Percentiles rank a stretch among this genome's conserved stretches.
Evolutionary conservation across 2,113 vertebrate genomes (phyloP).

Genomic region (Psammodynastes pulverulentus): DNA sequence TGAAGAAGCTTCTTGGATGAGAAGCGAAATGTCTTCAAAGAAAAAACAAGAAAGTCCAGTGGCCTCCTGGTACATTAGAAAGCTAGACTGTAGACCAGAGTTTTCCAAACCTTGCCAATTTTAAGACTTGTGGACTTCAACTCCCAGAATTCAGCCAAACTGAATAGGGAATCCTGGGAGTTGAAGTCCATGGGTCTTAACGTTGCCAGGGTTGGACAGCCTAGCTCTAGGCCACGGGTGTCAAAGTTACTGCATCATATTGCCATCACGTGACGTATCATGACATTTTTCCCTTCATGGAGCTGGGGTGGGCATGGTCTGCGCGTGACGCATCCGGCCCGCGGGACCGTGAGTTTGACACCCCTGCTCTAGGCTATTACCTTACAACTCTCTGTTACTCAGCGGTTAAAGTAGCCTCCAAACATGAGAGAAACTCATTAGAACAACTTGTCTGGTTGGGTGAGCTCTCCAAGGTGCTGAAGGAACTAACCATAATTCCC

Average conservation of each 20-base stretch:
- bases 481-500: neutral
- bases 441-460: neutral
- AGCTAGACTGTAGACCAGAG: no score
- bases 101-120: no score
- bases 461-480: neutral
- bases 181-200: neutral
- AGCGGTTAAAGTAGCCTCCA: neutral
- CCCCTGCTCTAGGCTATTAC: neutral
- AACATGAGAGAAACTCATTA: neutral
- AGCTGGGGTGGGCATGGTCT: no score
- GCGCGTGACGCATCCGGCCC: no score
- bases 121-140: neutral
- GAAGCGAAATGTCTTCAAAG: no score
- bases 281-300: no score
- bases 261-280: no score
- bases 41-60: no score
- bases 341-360: accelerated
- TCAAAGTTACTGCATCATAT: neutral
- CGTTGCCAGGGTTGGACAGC: no score
- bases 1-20: no score
- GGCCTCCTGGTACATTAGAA: no score
- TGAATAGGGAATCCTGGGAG: neutral
- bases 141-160: neutral
- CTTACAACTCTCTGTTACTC: neutral
- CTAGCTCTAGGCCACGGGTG: neutral